A percentile compares a stretch with the other conserved stretches of the same genome.
Evolutionary conservation across 2,797 vertebrate species (phyloP).

Genomic region (Coregonus ussuriensis): DNA sequence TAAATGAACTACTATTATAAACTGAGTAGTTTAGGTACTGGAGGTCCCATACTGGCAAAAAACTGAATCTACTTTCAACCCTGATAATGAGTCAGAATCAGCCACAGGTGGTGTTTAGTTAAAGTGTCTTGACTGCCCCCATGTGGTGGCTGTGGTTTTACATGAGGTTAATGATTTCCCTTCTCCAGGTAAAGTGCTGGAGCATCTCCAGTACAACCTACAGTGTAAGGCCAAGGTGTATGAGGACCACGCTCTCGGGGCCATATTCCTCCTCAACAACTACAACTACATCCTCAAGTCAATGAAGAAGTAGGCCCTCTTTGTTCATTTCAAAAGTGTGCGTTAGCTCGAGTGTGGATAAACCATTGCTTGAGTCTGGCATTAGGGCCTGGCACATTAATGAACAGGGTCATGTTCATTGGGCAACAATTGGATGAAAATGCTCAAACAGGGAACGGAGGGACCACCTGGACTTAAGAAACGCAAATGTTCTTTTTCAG

Average conservation of each 20-base stretch:
- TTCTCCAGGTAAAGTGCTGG: slow-evolving; percentile 81
- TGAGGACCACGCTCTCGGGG: slow-evolving; percentile 84
- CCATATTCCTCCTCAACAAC: slow-evolving; percentile 88
- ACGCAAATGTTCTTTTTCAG: neutral
- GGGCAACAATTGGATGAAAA: neutral
- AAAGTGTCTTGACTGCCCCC: neutral
- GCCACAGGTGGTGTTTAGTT: neutral
- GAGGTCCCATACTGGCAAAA: too few relatives aligned
- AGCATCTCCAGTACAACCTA: slow-evolving; percentile 85
- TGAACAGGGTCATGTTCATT: neutral
- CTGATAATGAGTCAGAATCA: neutral
- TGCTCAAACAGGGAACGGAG: neutral
- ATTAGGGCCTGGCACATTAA: neutral
- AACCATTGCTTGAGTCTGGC: neutral
- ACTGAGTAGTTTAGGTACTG: too few relatives aligned
- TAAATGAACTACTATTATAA: too few relatives aligned
- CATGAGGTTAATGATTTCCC: neutral
- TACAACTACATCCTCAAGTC: slow-evolving; percentile 91
- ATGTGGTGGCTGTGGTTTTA: neutral
- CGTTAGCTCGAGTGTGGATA: too few relatives aligned
- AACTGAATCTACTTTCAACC: neutral
- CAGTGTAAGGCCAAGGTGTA: slow-evolving; percentile 88
- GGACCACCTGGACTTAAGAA: neutral
- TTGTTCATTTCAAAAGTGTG: neutral
- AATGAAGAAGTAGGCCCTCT: slow-evolving; percentile 81